phyloP scores from a whole-genome alignment of 2,888 invertebrate species.

The Polymixis lichenea region DNA sequence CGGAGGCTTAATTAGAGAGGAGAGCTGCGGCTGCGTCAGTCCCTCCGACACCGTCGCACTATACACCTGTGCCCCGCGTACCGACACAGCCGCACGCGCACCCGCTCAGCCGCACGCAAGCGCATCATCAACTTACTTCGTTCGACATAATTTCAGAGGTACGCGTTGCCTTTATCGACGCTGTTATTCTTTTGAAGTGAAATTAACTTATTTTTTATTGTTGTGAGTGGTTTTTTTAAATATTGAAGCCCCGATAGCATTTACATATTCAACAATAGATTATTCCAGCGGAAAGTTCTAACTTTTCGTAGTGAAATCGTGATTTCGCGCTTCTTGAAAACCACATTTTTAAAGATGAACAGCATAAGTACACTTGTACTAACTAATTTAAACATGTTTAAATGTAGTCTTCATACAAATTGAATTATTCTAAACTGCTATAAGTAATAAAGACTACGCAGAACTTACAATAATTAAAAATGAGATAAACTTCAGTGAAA shows the following conservation, averaged over 20 bases:
- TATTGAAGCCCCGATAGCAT: conserved; percentile 14
- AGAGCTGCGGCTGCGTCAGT: conserved; percentile 87
- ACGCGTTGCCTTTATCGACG: conserved; percentile 73
- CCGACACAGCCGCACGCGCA: conserved; percentile 64
- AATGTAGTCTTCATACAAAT: not conserved
- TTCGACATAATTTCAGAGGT: conserved; percentile 79
- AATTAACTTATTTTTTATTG: conserved; percentile 38
- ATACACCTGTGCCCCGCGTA: conserved; percentile 79
- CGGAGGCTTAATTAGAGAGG: conserved; percentile 90
- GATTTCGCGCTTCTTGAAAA: conserved; percentile 31
- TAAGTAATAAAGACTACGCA: not conserved
- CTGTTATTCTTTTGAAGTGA: conserved; percentile 59
- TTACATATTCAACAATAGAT: conserved; percentile 9
- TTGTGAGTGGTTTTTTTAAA: conserved; percentile 53
- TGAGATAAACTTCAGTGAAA: conserved; percentile 9
- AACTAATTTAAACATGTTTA: not conserved
- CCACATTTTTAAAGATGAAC: not conserved
- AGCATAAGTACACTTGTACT: not conserved
- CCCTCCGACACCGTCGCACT: conserved; percentile 85
- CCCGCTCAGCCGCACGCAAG: conserved; percentile 64
- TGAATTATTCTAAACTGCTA: not conserved
- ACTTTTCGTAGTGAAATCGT: conserved; percentile 57
- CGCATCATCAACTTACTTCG: conserved; percentile 64
- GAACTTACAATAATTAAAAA: conserved; percentile 14
- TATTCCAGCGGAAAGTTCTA: conserved; percentile 36